These are phyloP conservation scores for Streptopelia turtur DNA, from an alignment of 2,797 vertebrate species.

Conservation along the genomic window DNA sequence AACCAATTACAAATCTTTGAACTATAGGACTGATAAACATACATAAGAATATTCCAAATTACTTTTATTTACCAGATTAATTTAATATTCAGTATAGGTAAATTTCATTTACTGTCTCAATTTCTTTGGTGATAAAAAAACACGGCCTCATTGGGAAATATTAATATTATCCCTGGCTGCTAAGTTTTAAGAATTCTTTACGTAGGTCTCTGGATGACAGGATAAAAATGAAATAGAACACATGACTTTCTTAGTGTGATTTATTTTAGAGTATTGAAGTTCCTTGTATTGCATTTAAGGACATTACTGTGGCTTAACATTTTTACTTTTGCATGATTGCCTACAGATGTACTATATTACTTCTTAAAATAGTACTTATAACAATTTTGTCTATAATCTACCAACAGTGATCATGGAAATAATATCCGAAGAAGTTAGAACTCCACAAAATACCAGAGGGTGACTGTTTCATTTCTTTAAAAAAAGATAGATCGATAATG, in stretches of 20 bases:
- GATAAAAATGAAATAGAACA: not conserved
- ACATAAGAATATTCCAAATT: not conserved
- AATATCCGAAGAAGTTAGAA: not conserved
- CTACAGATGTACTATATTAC: not conserved
- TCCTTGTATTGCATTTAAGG: not conserved
- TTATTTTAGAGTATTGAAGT: not conserved
- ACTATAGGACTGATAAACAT: not conserved
- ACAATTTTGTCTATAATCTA: not conserved
- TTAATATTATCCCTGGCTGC: not conserved
- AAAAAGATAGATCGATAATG: no score
- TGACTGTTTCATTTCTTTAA: not conserved
- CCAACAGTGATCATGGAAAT: not conserved
- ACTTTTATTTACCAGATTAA: not conserved
- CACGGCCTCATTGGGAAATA: not conserved
- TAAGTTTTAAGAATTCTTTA: not conserved
- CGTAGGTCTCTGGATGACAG: not conserved
- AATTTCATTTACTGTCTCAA: not conserved
- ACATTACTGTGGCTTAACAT: not conserved
- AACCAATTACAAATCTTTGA: not conserved
- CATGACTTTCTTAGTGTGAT: not conserved
- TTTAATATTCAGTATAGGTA: not conserved
- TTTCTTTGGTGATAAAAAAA: not conserved
- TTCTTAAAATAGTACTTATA: not conserved
- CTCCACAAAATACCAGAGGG: not conserved
- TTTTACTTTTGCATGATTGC: not conserved